Percentiles rank a stretch among this genome's conserved stretches.
phyloP scores from a whole-genome alignment of 2,797 vertebrate genomes.

The Gallinago nigripennis region DNA sequence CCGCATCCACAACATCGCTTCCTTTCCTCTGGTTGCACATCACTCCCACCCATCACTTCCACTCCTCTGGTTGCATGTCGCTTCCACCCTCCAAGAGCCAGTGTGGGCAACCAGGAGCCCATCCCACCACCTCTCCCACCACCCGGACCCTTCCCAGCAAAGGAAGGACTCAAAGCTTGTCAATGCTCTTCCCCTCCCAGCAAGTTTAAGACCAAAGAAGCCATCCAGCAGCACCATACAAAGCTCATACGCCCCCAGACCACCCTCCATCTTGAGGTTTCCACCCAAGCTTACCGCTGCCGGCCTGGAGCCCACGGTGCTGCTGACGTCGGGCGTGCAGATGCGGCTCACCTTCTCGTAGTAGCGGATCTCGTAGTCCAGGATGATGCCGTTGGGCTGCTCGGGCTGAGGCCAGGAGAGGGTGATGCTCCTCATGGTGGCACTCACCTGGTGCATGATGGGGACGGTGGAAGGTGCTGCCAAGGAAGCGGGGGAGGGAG shows the following conservation, averaged over 20 bases:
- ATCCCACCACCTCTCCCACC: not conserved
- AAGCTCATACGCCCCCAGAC: not conserved
- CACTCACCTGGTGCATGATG: constrained; percentile 98
- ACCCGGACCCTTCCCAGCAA: not conserved
- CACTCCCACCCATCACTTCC: too few species aligned
- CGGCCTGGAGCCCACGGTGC: constrained; percentile 27
- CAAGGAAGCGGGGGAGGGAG: not conserved
- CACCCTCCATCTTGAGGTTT: not conserved
- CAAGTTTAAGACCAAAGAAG: not conserved
- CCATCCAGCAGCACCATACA: accelerated
- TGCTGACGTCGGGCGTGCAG: constrained; percentile 40
- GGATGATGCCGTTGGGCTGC: constrained; percentile 97
- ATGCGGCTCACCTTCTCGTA: constrained; percentile 92
- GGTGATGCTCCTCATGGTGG: constrained; percentile 97
- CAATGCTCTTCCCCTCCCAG: accelerated
- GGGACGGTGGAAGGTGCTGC: constrained; percentile 95
- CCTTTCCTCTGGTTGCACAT: too few species aligned
- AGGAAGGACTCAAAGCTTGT: not conserved
- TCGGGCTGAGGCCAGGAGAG: constrained; percentile 97
- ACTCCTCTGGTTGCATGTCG: not conserved
- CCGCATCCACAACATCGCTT: not conserved
- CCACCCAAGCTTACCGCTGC: not conserved
- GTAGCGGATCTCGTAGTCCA: constrained; percentile 96
- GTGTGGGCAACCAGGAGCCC: accelerated
- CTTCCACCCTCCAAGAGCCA: not conserved